phyloP scores from a whole-genome alignment of 1,140 invertebrate species.

The Nautilus pompilius region DNA sequence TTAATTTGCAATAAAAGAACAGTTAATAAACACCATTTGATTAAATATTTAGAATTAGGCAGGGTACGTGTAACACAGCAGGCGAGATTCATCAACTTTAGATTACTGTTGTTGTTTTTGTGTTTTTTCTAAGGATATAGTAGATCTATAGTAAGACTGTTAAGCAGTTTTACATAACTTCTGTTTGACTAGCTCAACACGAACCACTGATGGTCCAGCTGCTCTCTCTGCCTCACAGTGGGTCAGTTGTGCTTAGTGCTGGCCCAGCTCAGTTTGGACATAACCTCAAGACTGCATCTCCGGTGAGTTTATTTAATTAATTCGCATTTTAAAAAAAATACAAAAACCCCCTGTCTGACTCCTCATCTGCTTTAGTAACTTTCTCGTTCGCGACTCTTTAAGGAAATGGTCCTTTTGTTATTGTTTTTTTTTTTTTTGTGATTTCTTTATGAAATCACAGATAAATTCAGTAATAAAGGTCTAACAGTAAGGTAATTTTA shows the following conservation, averaged over 20 bases:
- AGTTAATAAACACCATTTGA: too few species aligned
- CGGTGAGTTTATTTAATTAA: constrained; percentile 36
- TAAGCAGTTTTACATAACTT: too few species aligned
- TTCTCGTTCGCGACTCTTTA: not conserved
- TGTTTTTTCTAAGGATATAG: too few species aligned
- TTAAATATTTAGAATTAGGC: too few species aligned
- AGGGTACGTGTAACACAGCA: too few species aligned
- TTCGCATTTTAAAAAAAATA: too few species aligned
- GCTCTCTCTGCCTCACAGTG: constrained; percentile 25
- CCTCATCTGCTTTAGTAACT: not conserved
- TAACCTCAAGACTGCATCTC: constrained; percentile 60
- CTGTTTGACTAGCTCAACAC: constrained; percentile 32
- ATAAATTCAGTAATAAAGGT: too few species aligned
- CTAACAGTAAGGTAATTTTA: too few species aligned
- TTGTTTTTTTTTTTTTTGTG: not conserved
- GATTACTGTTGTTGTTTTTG: not conserved
- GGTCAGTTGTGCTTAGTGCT: constrained; percentile 63
- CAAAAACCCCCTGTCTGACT: not conserved
- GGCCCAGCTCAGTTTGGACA: constrained; percentile 91
- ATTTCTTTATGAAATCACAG: not conserved
- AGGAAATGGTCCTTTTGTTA: not conserved
- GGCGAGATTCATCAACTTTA: too few species aligned
- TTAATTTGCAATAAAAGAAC: too few species aligned
- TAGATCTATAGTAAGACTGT: too few species aligned
- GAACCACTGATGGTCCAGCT: constrained; percentile 49